These are phyloP conservation scores for Chelonus formosanus DNA, from an alignment of 2,888 invertebrate genomes.

Conservation along the genomic window DNA sequence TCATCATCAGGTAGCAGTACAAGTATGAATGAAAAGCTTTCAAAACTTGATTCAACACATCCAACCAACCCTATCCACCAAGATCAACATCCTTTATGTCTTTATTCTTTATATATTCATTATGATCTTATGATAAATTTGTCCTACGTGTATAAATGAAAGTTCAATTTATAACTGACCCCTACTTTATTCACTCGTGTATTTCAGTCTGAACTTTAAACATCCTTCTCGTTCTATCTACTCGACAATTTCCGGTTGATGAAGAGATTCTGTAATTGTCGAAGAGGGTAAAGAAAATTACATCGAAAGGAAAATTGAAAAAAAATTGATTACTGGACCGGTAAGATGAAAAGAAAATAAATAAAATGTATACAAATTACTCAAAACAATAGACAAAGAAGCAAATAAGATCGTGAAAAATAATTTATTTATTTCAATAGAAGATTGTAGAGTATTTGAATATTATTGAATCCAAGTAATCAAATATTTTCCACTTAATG, in stretches of 20 bases:
- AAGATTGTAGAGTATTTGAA: too few relatives aligned
- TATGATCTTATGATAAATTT: conserved; percentile 26
- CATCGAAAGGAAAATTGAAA: background rate
- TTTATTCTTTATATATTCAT: conserved; percentile 6
- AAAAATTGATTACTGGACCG: background rate
- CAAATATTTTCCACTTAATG: too few relatives aligned
- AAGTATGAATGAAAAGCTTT: conserved; percentile 33
- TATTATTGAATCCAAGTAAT: too few relatives aligned
- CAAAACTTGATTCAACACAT: conserved; percentile 31
- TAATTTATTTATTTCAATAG: too few relatives aligned
- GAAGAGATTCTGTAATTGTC: conserved; percentile 22
- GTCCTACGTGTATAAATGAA: conserved; percentile 13
- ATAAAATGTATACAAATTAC: too few relatives aligned
- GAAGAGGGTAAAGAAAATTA: background rate
- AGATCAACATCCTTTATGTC: background rate
- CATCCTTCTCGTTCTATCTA: background rate
- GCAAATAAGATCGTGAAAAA: too few relatives aligned
- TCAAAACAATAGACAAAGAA: too few relatives aligned
- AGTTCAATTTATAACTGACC: conserved; percentile 11
- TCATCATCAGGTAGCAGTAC: conserved; percentile 36
- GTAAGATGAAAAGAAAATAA: too few relatives aligned
- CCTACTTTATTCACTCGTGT: background rate
- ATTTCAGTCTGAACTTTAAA: background rate
- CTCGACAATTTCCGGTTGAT: conserved; percentile 34
- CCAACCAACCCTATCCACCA: background rate